A percentile compares a stretch with the other conserved stretches of the same genome.
phyloP scores from a whole-genome alignment of 92 coral and sea anemone genomes.

The Siderastrea radians region DNA sequence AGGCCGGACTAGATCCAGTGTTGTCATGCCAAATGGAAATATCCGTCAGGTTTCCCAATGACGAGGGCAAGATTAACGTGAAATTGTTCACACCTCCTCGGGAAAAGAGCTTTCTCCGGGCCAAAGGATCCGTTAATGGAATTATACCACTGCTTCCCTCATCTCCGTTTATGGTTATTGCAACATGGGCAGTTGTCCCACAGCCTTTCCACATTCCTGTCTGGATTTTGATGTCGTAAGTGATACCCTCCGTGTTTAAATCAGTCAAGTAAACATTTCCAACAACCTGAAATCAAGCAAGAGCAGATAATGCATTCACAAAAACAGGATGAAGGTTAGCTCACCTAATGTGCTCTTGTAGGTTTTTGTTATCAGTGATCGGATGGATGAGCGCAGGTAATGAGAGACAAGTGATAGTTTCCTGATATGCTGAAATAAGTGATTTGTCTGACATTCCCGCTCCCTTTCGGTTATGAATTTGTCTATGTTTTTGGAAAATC shows the following conservation, averaged over 20 bases:
- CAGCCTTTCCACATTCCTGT: conserved; percentile 27
- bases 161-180: conserved; percentile 75
- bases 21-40: conserved; percentile 84
- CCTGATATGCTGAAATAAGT: too few species aligned
- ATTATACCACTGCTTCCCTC: conserved; percentile 71
- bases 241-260: conserved; percentile 38
- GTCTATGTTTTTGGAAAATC: too few species aligned
- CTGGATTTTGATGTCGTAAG: conserved; percentile 73
- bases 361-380: too few species aligned
- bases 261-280: conserved; percentile 71
- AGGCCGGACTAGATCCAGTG: conserved; percentile 78
- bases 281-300: conserved; percentile 61
- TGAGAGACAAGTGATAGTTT: too few species aligned
- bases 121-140: neutral
- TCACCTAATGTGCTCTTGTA: neutral
- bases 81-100: too few species aligned
- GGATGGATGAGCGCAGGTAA: too few species aligned
- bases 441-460: too few species aligned
- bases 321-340: neutral
- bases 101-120: too few species aligned
- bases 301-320: neutral
- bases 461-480: too few species aligned
- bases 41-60: conserved; percentile 50
- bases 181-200: conserved; percentile 85
- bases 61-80: too few species aligned